Percentiles rank a stretch among this genome's conserved stretches.
phyloP scores from a whole-genome alignment of 2,113 vertebrate species.

The Halcyon senegalensis region DNA sequence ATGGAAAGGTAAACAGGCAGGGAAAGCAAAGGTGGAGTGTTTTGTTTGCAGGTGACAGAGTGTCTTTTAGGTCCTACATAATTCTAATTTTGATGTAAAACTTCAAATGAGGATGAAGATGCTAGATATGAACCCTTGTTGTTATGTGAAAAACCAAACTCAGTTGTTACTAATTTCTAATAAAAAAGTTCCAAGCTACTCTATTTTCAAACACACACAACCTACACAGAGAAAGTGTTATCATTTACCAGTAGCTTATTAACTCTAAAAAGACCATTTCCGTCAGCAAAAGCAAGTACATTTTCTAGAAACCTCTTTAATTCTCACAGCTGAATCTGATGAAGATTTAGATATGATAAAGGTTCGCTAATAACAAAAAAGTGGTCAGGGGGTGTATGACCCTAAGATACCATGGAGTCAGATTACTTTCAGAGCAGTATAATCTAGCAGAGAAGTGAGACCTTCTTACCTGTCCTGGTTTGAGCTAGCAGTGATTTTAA shows the following conservation, averaged over 20 bases:
- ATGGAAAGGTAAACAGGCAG: accelerated
- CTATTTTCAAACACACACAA: not conserved
- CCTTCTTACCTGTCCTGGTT: not conserved
- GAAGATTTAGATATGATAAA: not conserved
- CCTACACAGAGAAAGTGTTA: accelerated
- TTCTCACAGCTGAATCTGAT: not conserved
- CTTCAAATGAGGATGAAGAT: not conserved
- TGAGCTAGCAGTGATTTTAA: not conserved
- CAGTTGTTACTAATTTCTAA: not conserved
- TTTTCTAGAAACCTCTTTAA: not conserved
- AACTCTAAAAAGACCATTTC: not conserved
- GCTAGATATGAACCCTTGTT: not conserved
- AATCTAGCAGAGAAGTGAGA: not conserved
- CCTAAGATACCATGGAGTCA: not conserved
- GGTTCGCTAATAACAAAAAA: not conserved
- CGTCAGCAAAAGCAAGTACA: not conserved
- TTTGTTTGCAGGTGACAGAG: not conserved
- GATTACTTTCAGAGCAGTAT: not conserved
- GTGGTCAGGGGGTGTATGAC: accelerated
- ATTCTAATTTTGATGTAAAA: not conserved
- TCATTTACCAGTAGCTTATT: not conserved
- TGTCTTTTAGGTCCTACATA: accelerated
- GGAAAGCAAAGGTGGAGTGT: not conserved
- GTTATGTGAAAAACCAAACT: not conserved
- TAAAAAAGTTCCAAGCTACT: not conserved